Conservation (phyloP, 2,888 invertebrate species). For the Agriopis aurantiaria region DNA sequence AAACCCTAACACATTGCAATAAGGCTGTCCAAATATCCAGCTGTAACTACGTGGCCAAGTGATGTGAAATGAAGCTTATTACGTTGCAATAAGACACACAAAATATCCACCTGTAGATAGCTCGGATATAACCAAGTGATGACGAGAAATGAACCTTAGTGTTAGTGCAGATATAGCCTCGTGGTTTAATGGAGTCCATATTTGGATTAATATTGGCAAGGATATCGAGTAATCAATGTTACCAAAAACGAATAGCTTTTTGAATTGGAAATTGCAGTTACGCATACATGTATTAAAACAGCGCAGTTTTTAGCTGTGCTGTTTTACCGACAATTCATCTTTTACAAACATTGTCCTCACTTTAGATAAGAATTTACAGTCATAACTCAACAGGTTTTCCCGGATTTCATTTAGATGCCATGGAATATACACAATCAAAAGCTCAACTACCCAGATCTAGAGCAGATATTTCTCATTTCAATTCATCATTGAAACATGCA, state of each 20-base stretch:
- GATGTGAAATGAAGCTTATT: conserved; percentile 7
- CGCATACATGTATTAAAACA: too few species aligned
- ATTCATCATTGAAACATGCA: too few species aligned
- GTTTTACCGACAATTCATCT: too few species aligned
- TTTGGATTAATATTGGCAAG: conserved; percentile 26
- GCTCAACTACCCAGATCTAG: too few species aligned
- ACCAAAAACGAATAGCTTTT: background rate
- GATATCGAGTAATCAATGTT: conserved; percentile 26
- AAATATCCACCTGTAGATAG: background rate
- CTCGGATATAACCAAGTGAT: background rate
- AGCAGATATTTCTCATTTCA: too few species aligned
- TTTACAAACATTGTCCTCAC: too few species aligned
- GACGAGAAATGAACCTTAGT: conserved; percentile 14
- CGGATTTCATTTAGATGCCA: background rate
- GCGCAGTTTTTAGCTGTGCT: too few species aligned
- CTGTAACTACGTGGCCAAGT: background rate
- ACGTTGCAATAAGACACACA: conserved; percentile 1
- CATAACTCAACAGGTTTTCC: background rate
- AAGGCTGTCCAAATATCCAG: conserved; percentile 2
- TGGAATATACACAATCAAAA: too few species aligned
- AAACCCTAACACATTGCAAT: conserved; percentile 16
- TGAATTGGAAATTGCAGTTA: conserved; percentile 7
- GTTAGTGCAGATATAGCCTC: conserved; percentile 5
- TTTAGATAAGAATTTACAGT: too few species aligned
- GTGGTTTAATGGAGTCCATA: conserved; percentile 5